Percentiles rank a stretch among this genome's conserved stretches.
Conservation (phyloP, 2,797 vertebrate species). For the Triplophysa bombifrons region DNA sequence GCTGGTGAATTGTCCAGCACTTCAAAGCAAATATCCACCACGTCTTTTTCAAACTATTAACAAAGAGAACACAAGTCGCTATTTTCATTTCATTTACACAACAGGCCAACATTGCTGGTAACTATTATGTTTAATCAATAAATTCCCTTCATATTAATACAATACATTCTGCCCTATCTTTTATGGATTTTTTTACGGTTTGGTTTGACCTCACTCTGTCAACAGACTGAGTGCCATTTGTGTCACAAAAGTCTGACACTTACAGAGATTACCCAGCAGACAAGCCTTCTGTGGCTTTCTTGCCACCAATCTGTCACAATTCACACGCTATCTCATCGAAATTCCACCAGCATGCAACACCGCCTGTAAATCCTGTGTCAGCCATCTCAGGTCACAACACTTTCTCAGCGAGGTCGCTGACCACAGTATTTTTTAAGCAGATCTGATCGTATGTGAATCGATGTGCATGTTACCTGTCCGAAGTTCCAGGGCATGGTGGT, state of each 20-base stretch:
- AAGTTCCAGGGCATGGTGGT: slow-evolving; percentile 79
- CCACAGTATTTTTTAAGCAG: slow-evolving; percentile 12
- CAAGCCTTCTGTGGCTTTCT: slow-evolving; percentile 40
- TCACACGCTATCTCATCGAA: slow-evolving; percentile 59
- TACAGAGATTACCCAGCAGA: slow-evolving; percentile 53
- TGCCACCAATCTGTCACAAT: slow-evolving; percentile 65
- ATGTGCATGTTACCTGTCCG: slow-evolving; percentile 79
- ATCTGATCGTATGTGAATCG: slow-evolving; percentile 8
- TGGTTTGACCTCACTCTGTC: too few relatives aligned
- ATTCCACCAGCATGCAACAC: slow-evolving; percentile 49
- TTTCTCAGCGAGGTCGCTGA: slow-evolving; percentile 21
- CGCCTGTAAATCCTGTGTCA: slow-evolving; percentile 43
- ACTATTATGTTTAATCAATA: background rate
- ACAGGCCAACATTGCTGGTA: too few relatives aligned
- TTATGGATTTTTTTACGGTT: background rate
- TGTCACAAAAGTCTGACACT: slow-evolving; percentile 64
- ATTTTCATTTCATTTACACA: too few relatives aligned
- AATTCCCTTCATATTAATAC: background rate
- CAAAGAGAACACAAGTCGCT: background rate
- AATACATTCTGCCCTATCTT: background rate
- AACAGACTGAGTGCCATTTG: slow-evolving; percentile 63
- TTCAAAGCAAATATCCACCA: slow-evolving; percentile 87
- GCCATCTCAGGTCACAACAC: slow-evolving; percentile 26
- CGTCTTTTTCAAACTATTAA: slow-evolving; percentile 82
- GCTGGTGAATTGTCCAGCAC: slow-evolving; percentile 82